Evolutionary conservation across 2,888 invertebrate genomes (phyloP).

Genomic region (Augiades crinisus): DNA sequence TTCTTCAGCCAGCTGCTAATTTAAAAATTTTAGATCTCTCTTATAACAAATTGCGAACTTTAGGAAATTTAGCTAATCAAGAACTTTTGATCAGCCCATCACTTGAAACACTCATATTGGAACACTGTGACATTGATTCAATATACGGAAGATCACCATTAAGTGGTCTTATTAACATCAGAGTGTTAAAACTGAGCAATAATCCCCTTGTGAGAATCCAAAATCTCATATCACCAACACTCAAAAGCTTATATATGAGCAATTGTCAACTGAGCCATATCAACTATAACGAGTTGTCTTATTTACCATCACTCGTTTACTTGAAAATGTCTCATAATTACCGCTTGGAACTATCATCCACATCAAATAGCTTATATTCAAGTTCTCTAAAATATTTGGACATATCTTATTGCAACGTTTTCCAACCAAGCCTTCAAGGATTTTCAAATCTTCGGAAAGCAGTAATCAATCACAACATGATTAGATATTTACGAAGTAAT

Average conservation of each 20-base stretch:
- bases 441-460: slow-evolving; percentile 82
- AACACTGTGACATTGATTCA: slow-evolving; percentile 82
- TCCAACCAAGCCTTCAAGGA: slow-evolving; percentile 81
- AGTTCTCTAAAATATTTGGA: slow-evolving; percentile 80
- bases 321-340: slow-evolving; percentile 84
- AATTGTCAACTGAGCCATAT: slow-evolving; percentile 79
- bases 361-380: slow-evolving; percentile 64
- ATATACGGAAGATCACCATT: slow-evolving; percentile 75
- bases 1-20: slow-evolving; percentile 69
- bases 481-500: slow-evolving; percentile 78
- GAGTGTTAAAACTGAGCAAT: slow-evolving; percentile 73
- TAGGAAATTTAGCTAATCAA: slow-evolving; percentile 70
- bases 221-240: slow-evolving; percentile 70
- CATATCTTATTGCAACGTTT: slow-evolving; percentile 83
- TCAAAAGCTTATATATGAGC: slow-evolving; percentile 80
- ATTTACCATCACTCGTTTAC: slow-evolving; percentile 80
- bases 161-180: slow-evolving; percentile 74
- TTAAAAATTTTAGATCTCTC: slow-evolving; percentile 84
- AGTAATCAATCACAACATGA: slow-evolving; percentile 83
- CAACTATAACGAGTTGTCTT: slow-evolving; percentile 75
- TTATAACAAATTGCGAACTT: slow-evolving; percentile 79
- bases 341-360: slow-evolving; percentile 70
- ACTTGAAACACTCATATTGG: slow-evolving; percentile 81
- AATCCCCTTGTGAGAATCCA: slow-evolving; percentile 76
- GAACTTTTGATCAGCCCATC: slow-evolving; percentile 81